Evolutionary conservation across 2,113 vertebrate genomes (phyloP).

Genomic region (Petrocephalus zakoni): DNA sequence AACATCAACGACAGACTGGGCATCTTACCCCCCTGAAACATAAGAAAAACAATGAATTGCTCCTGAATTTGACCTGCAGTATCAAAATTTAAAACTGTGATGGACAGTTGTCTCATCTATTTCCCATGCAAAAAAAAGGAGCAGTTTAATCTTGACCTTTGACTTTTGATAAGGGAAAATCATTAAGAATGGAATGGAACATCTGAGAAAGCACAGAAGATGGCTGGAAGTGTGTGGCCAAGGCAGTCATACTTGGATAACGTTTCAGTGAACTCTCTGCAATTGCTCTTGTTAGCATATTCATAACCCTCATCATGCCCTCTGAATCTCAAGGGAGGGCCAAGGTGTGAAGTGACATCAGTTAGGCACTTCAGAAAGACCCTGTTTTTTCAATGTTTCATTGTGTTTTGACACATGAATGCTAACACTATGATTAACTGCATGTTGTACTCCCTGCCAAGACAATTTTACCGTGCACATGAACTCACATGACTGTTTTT

Average conservation of each 20-base stretch:
- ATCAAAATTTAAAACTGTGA: conserved; percentile 18
- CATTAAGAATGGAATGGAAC: conserved; percentile 24
- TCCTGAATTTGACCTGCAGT: conserved; percentile 27
- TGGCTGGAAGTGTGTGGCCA: conserved; percentile 16
- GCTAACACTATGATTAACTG: neutral
- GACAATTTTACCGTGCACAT: neutral
- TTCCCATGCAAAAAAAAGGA: conserved; percentile 25
- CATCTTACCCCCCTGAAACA: conserved; percentile 25
- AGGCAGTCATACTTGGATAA: too few relatives aligned
- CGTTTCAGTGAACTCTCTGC: conserved; percentile 17
- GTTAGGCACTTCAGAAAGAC: too few relatives aligned
- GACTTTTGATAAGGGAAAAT: conserved; percentile 21
- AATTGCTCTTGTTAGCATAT: conserved; percentile 24
- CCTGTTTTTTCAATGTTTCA: too few relatives aligned
- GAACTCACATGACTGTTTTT: neutral
- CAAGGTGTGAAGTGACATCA: neutral
- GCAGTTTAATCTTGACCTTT: conserved; percentile 19
- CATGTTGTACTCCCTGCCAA: conserved; percentile 2
- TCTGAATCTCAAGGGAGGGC: too few relatives aligned
- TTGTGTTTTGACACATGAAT: too few relatives aligned
- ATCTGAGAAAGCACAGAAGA: conserved; percentile 24
- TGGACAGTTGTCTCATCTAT: conserved; percentile 23
- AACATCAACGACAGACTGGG: conserved; percentile 22
- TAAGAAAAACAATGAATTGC: conserved; percentile 24
- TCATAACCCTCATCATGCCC: conserved; percentile 21